Base-by-base conservation (phyloP, 2,888 invertebrate species). In the Nipponacmea schrenckii region DNA sequence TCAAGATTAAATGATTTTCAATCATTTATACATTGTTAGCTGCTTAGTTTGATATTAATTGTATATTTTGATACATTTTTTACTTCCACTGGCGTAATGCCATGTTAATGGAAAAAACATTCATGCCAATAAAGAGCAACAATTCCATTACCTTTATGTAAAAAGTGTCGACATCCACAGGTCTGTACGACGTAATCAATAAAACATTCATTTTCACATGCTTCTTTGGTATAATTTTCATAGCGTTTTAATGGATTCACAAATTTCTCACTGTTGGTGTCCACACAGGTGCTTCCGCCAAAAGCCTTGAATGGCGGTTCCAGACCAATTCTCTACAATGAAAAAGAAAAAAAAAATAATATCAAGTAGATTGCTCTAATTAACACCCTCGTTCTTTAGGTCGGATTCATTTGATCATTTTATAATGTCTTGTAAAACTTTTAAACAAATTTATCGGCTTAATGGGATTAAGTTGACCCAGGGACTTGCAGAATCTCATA, bases 161-260 rank as follows among this genome's bases (percentile, higher is more conserved):
- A 70, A 31, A 77, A 78, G 63, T 75, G 77, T 12, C 74, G 75
- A 68, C 81, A 81, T 15, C 77, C 74, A 66, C 81, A 80, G 17
- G 39, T 24, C 46, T 78, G 46, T 20, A 78, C 62, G 26, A 79
- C 75, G 68, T 68, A 78, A 56, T 74, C 68, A 15, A 77, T 69
- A 48, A 76, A 75, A 64, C 81, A 81, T 63, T 81, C 81, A 5
- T 70, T 68, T 63, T 79, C 74, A 64, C 81, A 81, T 0, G 77
- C 76, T 45, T 77, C 76, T 48, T 75, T 74, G 39, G 76, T 79
- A 72, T 81, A 81, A 31, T 70, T 62, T 3, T 31, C 20, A 31
- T 75, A 78, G n/a, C 76, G 64, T 24, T 70, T 75, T 27, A 81
- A 70, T 0, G 76, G 76, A 44, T 75, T 78, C 10, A 69, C 63